Evolutionary conservation across 2,797 vertebrate genomes (phyloP), one percentile per base, ranked within the genome.

Genomic region (Macropodus opercularis): DNA sequence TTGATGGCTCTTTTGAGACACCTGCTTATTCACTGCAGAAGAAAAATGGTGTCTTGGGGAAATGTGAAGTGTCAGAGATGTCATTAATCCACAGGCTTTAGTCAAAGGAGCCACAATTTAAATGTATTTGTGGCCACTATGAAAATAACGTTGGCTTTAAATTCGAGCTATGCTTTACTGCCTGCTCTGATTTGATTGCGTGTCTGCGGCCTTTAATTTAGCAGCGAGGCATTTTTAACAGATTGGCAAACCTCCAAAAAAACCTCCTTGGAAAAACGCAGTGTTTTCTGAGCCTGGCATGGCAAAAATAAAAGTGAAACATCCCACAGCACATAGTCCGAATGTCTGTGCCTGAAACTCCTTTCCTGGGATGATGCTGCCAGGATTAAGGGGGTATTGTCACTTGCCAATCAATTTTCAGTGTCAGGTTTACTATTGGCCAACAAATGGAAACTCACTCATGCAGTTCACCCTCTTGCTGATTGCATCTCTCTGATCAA

Each of bases 371-470:
- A n/a, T 36, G 41, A 50, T 57, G 21, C 42, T 42, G 63, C 27
- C 19, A 26, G 31, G 36, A 69, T 66, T 70, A 58, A 72, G 35
- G 27, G n/a, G 24, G 17, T 51, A 23, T 72, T 80, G 61, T 69
- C 48, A 63, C 54, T 77, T 75, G 50, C 67, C 76, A 84, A 86
- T 83, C 76, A 61, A 77, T 87, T 70, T 70, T 57, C 52, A 50
- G 63, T 79, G 61, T 62, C 48, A 59, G 66, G 38, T 74, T 75
- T 72, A 47, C 60, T 44, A 48, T 75, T 72, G 64, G 73, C 61
- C 66, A 72, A 50, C 72, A 76, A 79, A 86, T 84, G 62, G 72
- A 80, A 85, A 84, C 53, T 27, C 70, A 72, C 32, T 82, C 76
- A 80, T 84, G 85, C 81, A 47, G 48, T 52, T 76, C 70, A 48